Evolutionary conservation across 2,113 vertebrate species (phyloP).

Genomic region (Gambusia holbrooki): DNA sequence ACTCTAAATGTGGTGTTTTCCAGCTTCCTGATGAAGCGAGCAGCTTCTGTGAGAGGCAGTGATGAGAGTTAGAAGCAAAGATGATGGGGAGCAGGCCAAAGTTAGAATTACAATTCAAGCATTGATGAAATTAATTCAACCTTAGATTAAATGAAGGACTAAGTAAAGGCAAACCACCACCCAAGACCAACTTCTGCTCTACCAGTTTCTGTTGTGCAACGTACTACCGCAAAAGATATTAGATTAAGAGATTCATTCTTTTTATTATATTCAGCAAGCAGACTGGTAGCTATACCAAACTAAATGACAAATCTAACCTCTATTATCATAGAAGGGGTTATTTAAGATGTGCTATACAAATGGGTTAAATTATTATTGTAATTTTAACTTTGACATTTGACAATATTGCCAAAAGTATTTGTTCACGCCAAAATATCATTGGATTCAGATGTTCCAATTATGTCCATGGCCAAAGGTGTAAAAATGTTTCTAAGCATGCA

Average conservation of each 20-base stretch:
- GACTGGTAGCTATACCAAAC: too few relatives aligned
- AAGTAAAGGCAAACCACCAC: not conserved
- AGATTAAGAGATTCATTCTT: not conserved
- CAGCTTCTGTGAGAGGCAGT: slow-evolving; percentile 44
- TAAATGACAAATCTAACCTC: too few relatives aligned
- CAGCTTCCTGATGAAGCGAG: slow-evolving; percentile 79
- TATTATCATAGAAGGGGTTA: too few relatives aligned
- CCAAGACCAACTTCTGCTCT: not conserved
- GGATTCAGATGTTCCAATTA: too few relatives aligned
- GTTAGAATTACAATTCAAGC: not conserved
- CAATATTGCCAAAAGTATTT: too few relatives aligned
- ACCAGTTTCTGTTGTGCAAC: not conserved
- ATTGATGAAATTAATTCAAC: not conserved
- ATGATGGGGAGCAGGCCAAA: not conserved
- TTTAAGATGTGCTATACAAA: too few relatives aligned
- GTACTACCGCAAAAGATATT: not conserved
- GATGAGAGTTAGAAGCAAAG: slow-evolving; percentile 12
- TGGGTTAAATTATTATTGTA: too few relatives aligned
- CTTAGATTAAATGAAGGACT: not conserved
- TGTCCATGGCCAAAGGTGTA: too few relatives aligned
- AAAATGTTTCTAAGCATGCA: too few relatives aligned
- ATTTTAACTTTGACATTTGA: too few relatives aligned
- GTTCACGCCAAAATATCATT: too few relatives aligned
- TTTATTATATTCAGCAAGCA: not conserved
- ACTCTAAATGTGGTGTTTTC: slow-evolving; percentile 72